phyloP scores from a whole-genome alignment of 2,888 invertebrate genomes.

The Leistus spinibarbis region DNA sequence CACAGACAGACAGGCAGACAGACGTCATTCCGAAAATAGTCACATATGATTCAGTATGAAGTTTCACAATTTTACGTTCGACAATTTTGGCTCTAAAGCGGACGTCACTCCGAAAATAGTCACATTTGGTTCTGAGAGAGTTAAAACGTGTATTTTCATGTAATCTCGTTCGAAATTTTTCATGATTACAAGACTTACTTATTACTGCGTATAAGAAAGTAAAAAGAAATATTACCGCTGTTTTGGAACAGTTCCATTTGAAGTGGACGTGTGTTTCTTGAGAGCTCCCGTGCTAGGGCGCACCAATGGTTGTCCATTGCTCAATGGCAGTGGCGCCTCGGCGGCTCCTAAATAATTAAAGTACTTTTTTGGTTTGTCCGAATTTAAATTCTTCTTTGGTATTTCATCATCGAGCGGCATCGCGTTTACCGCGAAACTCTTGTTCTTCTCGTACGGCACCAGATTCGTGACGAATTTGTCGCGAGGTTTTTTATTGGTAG shows the following conservation, averaged over 20 bases:
- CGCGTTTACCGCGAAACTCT: constrained; percentile 11
- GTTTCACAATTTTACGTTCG: too few species aligned
- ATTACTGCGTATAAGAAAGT: neutral
- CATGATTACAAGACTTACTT: too few species aligned
- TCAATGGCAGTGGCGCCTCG: neutral
- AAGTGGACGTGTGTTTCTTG: neutral
- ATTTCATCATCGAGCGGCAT: neutral
- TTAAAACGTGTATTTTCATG: too few species aligned
- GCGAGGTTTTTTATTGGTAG: constrained; percentile 3
- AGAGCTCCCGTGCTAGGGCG: neutral
- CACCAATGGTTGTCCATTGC: neutral
- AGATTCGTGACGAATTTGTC: constrained; percentile 20
- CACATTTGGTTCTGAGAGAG: too few species aligned
- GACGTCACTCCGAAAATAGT: too few species aligned
- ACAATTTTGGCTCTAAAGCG: too few species aligned
- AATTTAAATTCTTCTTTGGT: too few species aligned
- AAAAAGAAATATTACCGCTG: neutral
- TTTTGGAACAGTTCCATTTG: constrained; percentile 10
- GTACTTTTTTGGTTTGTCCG: neutral
- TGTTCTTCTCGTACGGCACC: constrained; percentile 32
- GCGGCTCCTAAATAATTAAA: neutral
- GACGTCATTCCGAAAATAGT: too few species aligned
- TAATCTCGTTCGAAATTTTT: too few species aligned
- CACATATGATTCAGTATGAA: too few species aligned
- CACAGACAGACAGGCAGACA: too few species aligned